phyloP scores from a whole-genome alignment of 2,888 invertebrate species.

The Drosophila mimetica region DNA sequence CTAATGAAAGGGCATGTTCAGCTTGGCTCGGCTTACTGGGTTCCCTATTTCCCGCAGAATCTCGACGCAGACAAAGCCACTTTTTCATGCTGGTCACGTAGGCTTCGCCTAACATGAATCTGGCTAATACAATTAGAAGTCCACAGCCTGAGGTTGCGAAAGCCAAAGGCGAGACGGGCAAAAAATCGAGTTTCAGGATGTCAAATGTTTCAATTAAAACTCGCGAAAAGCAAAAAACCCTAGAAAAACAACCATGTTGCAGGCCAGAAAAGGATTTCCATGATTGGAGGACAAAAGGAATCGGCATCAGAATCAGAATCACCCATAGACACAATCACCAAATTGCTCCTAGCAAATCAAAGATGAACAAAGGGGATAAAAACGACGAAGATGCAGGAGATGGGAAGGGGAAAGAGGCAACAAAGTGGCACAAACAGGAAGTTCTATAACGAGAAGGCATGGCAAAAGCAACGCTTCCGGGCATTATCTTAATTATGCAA shows the following conservation, averaged over 20 bases:
- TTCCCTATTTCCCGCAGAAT: not conserved
- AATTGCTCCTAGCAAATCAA: conserved; percentile 32
- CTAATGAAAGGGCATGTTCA: conserved; percentile 64
- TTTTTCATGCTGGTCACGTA: conserved; percentile 61
- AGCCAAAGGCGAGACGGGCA: conserved; percentile 8
- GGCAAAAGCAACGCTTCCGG: conserved; percentile 18
- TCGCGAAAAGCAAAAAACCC: conserved; percentile 20
- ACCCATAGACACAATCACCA: conserved; percentile 16
- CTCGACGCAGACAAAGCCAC: conserved; percentile 20
- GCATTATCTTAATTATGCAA: conserved; percentile 42
- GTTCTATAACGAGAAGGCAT: conserved; percentile 17
- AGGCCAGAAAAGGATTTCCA: not conserved
- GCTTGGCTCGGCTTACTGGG: conserved; percentile 46
- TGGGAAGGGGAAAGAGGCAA: not conserved
- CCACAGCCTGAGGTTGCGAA: conserved; percentile 18
- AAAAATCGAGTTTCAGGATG: conserved; percentile 8
- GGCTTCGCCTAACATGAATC: conserved; percentile 36
- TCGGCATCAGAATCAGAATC: not conserved
- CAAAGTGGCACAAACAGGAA: conserved; percentile 6
- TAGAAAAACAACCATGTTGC: conserved; percentile 10
- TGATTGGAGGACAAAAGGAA: conserved; percentile 15
- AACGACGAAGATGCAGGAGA: not conserved
- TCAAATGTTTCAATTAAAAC: conserved; percentile 70
- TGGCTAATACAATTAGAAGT: conserved; percentile 65
- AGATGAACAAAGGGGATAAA: conserved; percentile 29